Percentiles rank a stretch among this genome's conserved stretches.
phyloP scores from a whole-genome alignment of 92 coral and sea anemone genomes.

The Heteractis magnifica region DNA sequence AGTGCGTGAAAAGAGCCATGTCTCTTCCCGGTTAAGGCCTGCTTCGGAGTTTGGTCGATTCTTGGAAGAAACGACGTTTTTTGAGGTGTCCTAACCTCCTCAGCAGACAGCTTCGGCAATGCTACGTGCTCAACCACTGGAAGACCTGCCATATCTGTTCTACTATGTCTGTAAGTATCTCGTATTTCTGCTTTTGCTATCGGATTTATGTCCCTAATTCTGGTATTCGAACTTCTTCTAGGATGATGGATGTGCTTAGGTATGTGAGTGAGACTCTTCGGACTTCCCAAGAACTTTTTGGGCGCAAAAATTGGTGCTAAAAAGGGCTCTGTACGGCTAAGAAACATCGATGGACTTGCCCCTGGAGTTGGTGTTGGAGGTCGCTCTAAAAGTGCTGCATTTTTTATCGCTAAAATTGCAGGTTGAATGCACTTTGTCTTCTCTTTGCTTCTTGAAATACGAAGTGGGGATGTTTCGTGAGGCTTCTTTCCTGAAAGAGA shows the following conservation, averaged over 20 bases:
- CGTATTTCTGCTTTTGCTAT: slow-evolving; percentile 46
- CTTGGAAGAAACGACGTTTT: slow-evolving; percentile 77
- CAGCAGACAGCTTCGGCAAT: slow-evolving; percentile 43
- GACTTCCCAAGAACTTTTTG: slow-evolving; percentile 61
- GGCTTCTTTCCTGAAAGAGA: slow-evolving; percentile 22
- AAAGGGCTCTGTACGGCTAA: slow-evolving; percentile 41
- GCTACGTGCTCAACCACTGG: slow-evolving; percentile 47
- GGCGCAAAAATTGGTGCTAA: slow-evolving; percentile 85
- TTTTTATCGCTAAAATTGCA: slow-evolving; percentile 55
- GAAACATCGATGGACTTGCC: slow-evolving; percentile 27
- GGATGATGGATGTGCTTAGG: slow-evolving; percentile 32
- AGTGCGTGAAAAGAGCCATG: slow-evolving; percentile 52
- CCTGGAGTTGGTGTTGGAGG: slow-evolving; percentile 67
- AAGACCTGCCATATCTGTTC: slow-evolving; percentile 39
- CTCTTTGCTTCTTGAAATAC: slow-evolving; percentile 17
- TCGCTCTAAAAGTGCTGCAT: slow-evolving; percentile 50
- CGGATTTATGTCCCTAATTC: slow-evolving; percentile 38
- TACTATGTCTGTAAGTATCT: slow-evolving; percentile 60
- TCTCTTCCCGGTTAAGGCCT: slow-evolving; percentile 35
- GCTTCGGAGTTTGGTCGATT: slow-evolving; percentile 66
- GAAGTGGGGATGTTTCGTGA: slow-evolving; percentile 17
- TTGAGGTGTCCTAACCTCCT: slow-evolving; percentile 45
- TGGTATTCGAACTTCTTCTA: slow-evolving; percentile 43
- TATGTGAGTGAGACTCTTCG: slow-evolving; percentile 44
- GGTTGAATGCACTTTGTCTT: slow-evolving; percentile 43